phyloP scores from a whole-genome alignment of 2,888 invertebrate genomes.

The Piscicola geometra region DNA sequence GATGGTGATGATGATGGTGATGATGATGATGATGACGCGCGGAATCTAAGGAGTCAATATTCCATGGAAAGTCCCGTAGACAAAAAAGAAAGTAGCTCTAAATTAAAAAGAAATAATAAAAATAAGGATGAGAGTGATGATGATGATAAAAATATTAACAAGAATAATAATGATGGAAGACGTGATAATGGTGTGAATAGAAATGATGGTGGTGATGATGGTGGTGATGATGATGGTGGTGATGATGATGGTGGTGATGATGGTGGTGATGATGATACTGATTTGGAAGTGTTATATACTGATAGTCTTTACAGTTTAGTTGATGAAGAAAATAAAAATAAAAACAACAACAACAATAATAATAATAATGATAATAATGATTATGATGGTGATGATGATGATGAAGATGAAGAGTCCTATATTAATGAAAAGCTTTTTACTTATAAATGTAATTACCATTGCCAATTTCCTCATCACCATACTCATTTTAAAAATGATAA shows the following conservation, averaged over 20 bases:
- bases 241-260: conserved; percentile 17
- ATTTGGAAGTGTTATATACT: not conserved
- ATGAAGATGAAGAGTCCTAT: not conserved
- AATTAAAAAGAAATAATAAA: too few species aligned
- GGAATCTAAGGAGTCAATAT: too few species aligned
- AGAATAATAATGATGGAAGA: not conserved
- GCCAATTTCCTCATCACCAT: not conserved
- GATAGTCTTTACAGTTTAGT: not conserved
- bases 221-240: not conserved
- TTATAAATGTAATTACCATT: not conserved
- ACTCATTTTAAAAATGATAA: not conserved
- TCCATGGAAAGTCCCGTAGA: too few species aligned
- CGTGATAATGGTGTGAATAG: not conserved
- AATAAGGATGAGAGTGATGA: too few species aligned
- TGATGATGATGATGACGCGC: too few species aligned
- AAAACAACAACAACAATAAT: not conserved
- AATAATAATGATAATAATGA: conserved; percentile 6
- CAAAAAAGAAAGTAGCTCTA: too few species aligned
- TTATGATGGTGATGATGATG: not conserved
- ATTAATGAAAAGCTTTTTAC: not conserved
- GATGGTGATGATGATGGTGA: too few species aligned
- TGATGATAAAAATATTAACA: not conserved
- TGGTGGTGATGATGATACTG: not conserved
- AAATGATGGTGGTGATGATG: too few species aligned
- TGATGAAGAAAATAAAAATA: conserved; percentile 11